Conservation (phyloP, 2,888 invertebrate genomes). For the Drosophila fungiperda region DNA sequence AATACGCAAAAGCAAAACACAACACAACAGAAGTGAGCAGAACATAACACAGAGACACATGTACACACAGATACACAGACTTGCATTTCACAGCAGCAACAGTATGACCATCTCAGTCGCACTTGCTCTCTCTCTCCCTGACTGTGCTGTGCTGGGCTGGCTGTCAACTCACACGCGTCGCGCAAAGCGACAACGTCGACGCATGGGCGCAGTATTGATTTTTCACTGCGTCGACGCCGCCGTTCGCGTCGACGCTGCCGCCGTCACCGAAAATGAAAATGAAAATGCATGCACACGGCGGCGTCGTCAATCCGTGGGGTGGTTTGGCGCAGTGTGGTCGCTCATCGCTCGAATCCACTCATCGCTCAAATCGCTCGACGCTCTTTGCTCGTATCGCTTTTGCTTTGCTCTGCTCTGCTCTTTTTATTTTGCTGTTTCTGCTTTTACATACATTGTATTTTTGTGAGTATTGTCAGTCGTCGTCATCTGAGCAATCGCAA, state of each 20-base stretch:
- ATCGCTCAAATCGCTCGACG: background rate
- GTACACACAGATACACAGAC: background rate
- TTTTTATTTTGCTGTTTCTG: slow-evolving; percentile 3
- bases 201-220: slow-evolving; percentile 83
- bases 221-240: slow-evolving; percentile 79
- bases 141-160: slow-evolving; percentile 1
- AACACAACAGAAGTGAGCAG: slow-evolving; percentile 7
- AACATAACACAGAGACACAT: slow-evolving; percentile 4
- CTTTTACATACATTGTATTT: slow-evolving; percentile 5
- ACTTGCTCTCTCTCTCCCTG: slow-evolving; percentile 11
- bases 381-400: background rate
- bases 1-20: slow-evolving; percentile 14
- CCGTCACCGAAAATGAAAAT: slow-evolving; percentile 50
- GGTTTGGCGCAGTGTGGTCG: slow-evolving; percentile 76
- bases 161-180: slow-evolving; percentile 33
- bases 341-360: slow-evolving; percentile 26
- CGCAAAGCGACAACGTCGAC: slow-evolving; percentile 62
- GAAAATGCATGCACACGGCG: slow-evolving; percentile 58
- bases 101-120: slow-evolving; percentile 51
- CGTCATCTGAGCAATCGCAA: slow-evolving; percentile 71
- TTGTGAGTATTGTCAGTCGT: slow-evolving; percentile 29
- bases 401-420: slow-evolving; percentile 24
- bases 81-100: slow-evolving; percentile 5
- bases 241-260: slow-evolving; percentile 49
- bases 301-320: slow-evolving; percentile 82